Base-by-base conservation (phyloP, 2,888 invertebrate genomes). In the Disparrhopalites patrizii region DNA sequence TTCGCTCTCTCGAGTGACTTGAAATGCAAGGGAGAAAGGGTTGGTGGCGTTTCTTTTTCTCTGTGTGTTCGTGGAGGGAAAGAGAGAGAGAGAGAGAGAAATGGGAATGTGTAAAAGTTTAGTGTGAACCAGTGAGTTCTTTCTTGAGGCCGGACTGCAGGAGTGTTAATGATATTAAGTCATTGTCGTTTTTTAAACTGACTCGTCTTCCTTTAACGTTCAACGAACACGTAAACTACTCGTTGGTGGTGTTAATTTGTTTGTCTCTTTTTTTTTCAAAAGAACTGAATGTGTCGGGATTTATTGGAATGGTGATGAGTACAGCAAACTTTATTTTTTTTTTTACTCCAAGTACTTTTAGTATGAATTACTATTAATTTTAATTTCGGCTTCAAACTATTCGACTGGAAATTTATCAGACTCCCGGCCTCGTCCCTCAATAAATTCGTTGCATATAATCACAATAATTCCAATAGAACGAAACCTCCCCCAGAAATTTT, bases 121-220 rank as follows among this genome's bases (percentile, higher is more conserved):
- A 10, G 47, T 20, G 20, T 47, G 4, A 47, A 47, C 47, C 47
- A 47, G 5, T 47, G 47, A n/a, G 47, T 47, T 47, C 47, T 8
- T 47, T 23, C n/a, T n/a, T n/a, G n/a, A n/a, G n/a, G n/a, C n/a
- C 25, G 47, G 47, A 47, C 47, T 23, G 47, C 47, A 47, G 47
- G 47, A 47, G 47, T 47, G 47, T 47, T 47, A 47, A 47, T 47
- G 47, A 47, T 47, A 47, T 47, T 47, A 47, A 47, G 47, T 47
- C 47, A 47, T 47, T 47, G 47, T 47, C 47, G 47, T 47, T 47
- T n/a, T n/a, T n/a, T n/a, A n/a, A n/a, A n/a, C n/a, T n/a, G n/a
- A n/a, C n/a, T n/a, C 20, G 47, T 23, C 47, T 47, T 47, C 23
- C 47, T 47, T 47, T 47, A 47, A 23, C 8, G 3, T 25, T n/a